These are phyloP conservation scores for Leptinotarsa texana DNA, from an alignment of 1,140 invertebrate species.

Conservation along the genomic window DNA sequence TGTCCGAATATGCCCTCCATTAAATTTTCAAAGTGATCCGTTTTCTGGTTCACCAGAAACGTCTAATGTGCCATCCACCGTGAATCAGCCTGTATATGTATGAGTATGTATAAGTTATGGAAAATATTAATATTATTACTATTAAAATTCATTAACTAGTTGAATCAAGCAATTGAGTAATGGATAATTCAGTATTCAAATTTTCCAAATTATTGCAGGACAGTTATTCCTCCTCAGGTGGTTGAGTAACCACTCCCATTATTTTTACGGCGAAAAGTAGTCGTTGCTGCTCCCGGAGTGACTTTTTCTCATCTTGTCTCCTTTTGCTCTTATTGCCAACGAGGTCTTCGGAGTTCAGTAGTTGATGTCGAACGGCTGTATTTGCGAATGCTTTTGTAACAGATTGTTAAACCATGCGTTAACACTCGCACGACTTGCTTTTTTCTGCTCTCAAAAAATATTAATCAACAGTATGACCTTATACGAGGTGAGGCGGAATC, in stretches of 20 bases:
- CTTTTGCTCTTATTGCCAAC: conserved; percentile 8
- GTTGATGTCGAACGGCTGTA: conserved; percentile 17
- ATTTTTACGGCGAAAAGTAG: not conserved
- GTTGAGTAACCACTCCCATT: not conserved
- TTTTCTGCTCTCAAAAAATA: conserved; percentile 4
- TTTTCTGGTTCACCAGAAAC: no score
- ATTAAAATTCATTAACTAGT: no score
- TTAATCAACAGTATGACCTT: conserved; percentile 4
- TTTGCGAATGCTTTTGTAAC: conserved; percentile 25
- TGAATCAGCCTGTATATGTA: no score
- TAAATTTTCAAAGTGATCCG: no score
- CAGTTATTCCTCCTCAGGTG: not conserved
- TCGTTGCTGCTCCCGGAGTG: conserved; percentile 7
- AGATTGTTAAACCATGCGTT: conserved; percentile 29
- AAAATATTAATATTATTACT: no score
- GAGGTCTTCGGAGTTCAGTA: conserved; percentile 20
- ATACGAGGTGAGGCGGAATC: not conserved
- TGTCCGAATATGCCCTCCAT: no score
- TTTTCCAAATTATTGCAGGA: no score
- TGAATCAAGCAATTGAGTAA: no score
- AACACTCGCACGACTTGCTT: conserved; percentile 23
- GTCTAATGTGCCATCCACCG: no score
- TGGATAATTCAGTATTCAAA: no score
- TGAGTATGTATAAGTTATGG: no score
- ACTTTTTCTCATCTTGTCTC: conserved; percentile 16